Evolutionary conservation across 2,113 vertebrate species (phyloP).

Genomic region (Callopanchax toddi): DNA sequence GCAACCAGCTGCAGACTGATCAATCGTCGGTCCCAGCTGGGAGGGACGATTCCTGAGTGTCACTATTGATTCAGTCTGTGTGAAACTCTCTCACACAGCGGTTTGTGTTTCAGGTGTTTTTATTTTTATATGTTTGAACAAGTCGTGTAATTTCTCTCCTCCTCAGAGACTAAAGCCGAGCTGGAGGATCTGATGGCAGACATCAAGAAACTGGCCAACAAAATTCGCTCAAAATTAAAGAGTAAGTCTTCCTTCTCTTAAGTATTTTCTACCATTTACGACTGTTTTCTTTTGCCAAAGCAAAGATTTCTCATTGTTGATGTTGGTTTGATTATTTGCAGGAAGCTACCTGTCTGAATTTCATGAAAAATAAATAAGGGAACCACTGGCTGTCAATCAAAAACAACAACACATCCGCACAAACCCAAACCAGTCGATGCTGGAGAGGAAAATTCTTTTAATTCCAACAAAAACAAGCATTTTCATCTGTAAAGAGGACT

Average conservation of each 20-base stretch:
- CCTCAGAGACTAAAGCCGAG: constrained; percentile 92
- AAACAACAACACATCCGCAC: too few relatives aligned
- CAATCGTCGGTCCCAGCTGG: constrained; percentile 20
- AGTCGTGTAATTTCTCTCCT: constrained; percentile 23
- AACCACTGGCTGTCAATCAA: too few relatives aligned
- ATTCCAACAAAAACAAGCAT: too few relatives aligned
- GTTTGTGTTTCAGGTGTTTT: too few relatives aligned
- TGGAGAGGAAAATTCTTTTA: too few relatives aligned
- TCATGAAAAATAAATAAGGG: too few relatives aligned
- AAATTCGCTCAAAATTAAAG: constrained; percentile 97
- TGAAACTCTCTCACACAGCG: constrained; percentile 2
- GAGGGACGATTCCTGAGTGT: constrained; percentile 23
- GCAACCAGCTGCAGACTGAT: constrained; percentile 7
- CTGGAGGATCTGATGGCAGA: constrained; percentile 95
- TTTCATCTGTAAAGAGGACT: too few relatives aligned
- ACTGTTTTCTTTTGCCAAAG: too few relatives aligned
- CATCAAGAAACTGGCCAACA: constrained; percentile 97
- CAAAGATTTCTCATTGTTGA: too few relatives aligned
- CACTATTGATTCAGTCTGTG: constrained; percentile 34
- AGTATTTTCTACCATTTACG: background rate
- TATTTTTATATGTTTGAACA: background rate
- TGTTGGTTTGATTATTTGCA: too few relatives aligned
- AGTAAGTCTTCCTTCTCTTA: constrained; percentile 81
- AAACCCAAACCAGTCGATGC: too few relatives aligned
- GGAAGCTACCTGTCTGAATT: too few relatives aligned